phyloP scores from a whole-genome alignment of 2,888 invertebrate genomes.

The Sycophila texana region DNA sequence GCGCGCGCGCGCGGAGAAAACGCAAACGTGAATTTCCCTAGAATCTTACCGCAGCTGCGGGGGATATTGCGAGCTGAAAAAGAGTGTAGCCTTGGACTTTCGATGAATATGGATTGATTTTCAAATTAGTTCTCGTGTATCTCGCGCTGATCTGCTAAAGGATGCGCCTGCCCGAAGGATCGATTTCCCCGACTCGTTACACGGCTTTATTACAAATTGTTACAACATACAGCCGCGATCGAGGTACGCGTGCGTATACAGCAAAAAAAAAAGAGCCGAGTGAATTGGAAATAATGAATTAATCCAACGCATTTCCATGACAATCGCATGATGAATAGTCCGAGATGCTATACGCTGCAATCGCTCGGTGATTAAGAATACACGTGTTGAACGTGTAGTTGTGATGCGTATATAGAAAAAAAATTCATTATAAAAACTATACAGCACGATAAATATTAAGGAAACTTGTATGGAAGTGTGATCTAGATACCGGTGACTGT shows the following conservation, averaged over 20 bases:
- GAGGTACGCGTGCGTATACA: too few relatives aligned
- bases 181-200: constrained; percentile 1
- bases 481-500: too few relatives aligned
- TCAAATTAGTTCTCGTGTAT: constrained; percentile 36
- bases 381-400: neutral
- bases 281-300: constrained; percentile 34
- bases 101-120: constrained; percentile 44
- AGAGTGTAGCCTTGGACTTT: constrained; percentile 24
- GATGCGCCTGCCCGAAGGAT: constrained; percentile 13
- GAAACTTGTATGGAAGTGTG: too few relatives aligned
- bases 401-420: neutral
- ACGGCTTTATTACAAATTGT: constrained; percentile 33
- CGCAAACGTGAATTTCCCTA: too few relatives aligned
- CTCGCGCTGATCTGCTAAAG: constrained; percentile 19
- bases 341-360: neutral
- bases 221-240: constrained; percentile 12
- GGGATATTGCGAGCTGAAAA: neutral
- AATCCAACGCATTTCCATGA: neutral
- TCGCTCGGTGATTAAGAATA: neutral
- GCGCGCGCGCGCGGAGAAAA: too few relatives aligned
- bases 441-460: too few relatives aligned
- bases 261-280: constrained; percentile 15
- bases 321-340: constrained; percentile 32
- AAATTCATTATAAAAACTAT: too few relatives aligned
- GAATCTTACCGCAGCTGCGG: too few relatives aligned